Evolutionary conservation across 2,797 vertebrate genomes (phyloP).

Genomic region (Brotula barbata): DNA sequence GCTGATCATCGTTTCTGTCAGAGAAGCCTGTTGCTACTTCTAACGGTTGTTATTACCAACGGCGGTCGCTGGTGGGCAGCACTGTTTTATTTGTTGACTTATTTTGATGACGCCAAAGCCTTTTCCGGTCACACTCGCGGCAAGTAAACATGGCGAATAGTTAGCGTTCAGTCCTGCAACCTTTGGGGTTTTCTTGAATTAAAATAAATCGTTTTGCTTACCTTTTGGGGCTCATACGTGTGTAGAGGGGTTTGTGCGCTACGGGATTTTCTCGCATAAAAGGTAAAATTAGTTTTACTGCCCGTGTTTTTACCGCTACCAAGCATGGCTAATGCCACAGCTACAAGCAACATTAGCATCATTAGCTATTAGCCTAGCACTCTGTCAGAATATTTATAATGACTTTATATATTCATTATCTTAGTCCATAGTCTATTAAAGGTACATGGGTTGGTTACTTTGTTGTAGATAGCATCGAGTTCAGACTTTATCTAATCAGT

Average conservation of each 20-base stretch:
- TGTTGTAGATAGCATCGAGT: too few relatives aligned
- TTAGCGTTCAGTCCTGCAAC: conserved; percentile 25
- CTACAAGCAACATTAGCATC: background rate
- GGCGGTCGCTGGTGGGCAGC: conserved; percentile 6
- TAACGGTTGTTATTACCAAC: background rate
- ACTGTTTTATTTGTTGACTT: background rate
- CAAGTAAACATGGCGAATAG: conserved; percentile 64
- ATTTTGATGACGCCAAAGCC: conserved; percentile 11
- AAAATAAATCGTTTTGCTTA: fast-evolving
- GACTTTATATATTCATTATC: too few relatives aligned
- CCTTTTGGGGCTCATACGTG: background rate
- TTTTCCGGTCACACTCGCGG: conserved; percentile 49
- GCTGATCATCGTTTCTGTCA: too few relatives aligned
- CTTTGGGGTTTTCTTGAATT: background rate
- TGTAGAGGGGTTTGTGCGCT: background rate
- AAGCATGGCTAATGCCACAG: conserved; percentile 49
- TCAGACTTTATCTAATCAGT: too few relatives aligned
- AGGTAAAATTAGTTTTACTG: conserved; percentile 52
- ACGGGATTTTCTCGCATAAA: conserved; percentile 27
- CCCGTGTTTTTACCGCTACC: background rate
- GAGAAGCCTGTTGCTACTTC: too few relatives aligned
- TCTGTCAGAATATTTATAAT: fast-evolving
- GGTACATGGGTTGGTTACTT: too few relatives aligned
- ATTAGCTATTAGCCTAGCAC: background rate
- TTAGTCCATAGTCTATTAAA: too few relatives aligned